Base-by-base conservation (phyloP, 2,113 vertebrate genomes). In the Corapipo altera region DNA sequence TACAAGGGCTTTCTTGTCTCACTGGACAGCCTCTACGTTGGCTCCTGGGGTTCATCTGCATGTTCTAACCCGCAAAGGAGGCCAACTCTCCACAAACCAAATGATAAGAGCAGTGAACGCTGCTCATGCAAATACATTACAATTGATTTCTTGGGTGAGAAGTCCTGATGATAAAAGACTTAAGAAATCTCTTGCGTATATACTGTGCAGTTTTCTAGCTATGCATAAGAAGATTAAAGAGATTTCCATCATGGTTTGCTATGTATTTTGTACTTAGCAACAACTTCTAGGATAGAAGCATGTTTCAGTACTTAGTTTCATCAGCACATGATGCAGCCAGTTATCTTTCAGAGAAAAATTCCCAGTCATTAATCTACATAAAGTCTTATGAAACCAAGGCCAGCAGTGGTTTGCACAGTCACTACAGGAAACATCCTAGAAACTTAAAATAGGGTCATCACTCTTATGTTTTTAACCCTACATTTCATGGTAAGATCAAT, bases 231-330 rank as follows among this genome's bases (percentile, higher is more conserved):
- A 65, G 73, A 92, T 77, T 64, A 89, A 80, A 93, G 20, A 59
- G 51, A 89, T 89, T 96, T 94, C 61, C 61, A 79, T 77, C 35
- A 76, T 5, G 41, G 69, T 24, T 80, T 91, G 69, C 46, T 85
- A 69, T 44, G 77, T 80, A 71, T 87, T 95, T 85, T 51, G n/a
- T 48, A 82, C 67, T 77, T 91, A 87, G 80, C 71, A 89, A 91
- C 62, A 78, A 43, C 57, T 59, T 76, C 81, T 51, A 49, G 92
- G 58, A 54, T 33, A 88, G 39, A 41, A 87, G 37, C 18, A 67
- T 52, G 46, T 44, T 84, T 91, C 76, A 73, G 46, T 65, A 66
- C 78, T 91, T 79, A 17, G 81, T 51, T 85, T 91, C 89, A 66
- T 54, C 58, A 79, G 62, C 0, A 3, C 54, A 30, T 58, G 73